Conservation (phyloP, 2,888 invertebrate genomes). For the Dicyrtoma fusca region DNA sequence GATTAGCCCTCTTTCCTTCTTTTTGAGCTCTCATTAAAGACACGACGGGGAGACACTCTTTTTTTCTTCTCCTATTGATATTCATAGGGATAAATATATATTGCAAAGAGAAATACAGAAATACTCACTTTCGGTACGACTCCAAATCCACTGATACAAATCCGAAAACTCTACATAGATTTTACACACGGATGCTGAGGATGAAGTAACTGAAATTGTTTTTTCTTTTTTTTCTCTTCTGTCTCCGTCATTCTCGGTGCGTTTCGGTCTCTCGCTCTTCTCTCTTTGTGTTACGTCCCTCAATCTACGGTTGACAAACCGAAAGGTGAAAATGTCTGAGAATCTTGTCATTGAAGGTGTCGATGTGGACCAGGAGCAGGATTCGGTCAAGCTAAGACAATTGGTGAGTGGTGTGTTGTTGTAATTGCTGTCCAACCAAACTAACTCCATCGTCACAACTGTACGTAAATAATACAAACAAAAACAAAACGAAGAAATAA, state of each 20-base stretch:
- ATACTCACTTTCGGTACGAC: too few species aligned
- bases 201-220: slow-evolving; percentile 11
- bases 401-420: slow-evolving; percentile 49
- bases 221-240: background rate
- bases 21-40: slow-evolving; percentile 14
- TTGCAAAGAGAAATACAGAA: too few species aligned
- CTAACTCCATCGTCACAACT: background rate
- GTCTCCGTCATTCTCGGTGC: background rate
- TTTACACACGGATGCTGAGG: slow-evolving; percentile 1
- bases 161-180: background rate
- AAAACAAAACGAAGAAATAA: background rate
- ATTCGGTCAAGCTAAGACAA: slow-evolving; percentile 46
- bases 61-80: background rate
- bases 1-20: slow-evolving; percentile 26
- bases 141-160: too few species aligned
- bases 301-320: slow-evolving; percentile 16
- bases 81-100: background rate
- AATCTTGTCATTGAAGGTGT: slow-evolving; percentile 43
- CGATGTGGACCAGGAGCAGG: slow-evolving; percentile 46
- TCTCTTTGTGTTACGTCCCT: slow-evolving; percentile 21
- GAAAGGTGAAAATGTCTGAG: slow-evolving; percentile 47
- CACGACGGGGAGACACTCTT: background rate
- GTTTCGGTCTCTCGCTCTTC: background rate
- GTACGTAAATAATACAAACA: background rate
- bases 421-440: slow-evolving; percentile 4